Base-by-base conservation (phyloP, 2,888 invertebrate species). In the Pegoplata infirma region DNA sequence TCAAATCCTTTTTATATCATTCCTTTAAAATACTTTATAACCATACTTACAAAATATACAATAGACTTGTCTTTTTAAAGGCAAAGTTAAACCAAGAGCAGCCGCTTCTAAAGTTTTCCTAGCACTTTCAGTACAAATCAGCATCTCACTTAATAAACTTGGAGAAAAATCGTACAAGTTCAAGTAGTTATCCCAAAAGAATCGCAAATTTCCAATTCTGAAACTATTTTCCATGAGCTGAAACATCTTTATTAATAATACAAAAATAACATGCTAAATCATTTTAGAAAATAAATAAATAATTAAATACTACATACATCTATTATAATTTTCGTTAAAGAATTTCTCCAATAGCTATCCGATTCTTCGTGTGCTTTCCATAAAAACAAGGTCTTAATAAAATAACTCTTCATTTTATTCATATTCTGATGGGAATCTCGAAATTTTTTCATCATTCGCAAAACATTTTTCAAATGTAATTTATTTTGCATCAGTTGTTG, bases 361-460 rank as follows among this genome's bases (percentile, higher is more conserved):
- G 14, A 1, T 55, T 76, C 40, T 1, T 17, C 5, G 1, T 69
- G 67, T 1, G 80, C 59, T 76, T 86, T 84, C 85, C 85, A 85
- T 3, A 88, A 76, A 19, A 86, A 83, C 1, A 86, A 25, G 0
- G 87, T 88, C 81, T 88, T 88, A 1, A 88, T 88, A 14, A 82
- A 86, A 59, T 88, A 88, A 53, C 87, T 87, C 72, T 86, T 87
- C 3, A 88, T 55, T 28, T 84, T 84, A 5, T 23, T 23, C 81
- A 86, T 83, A 71, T 84, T 88, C 12, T n/a, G 56, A 8, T 85
- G 84, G 0, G 76, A 76, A 58, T 88, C 86, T 0, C 88, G 84
- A 46, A 86, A 80, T 67, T 85, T 85, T 74, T 88, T 88, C 46
- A 88, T 76, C 28, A 87, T 76, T 5, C 85, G 81, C 1, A 86